Evolutionary conservation across 2,113 vertebrate genomes (phyloP).

Genomic region (Anguilla rostrata): DNA sequence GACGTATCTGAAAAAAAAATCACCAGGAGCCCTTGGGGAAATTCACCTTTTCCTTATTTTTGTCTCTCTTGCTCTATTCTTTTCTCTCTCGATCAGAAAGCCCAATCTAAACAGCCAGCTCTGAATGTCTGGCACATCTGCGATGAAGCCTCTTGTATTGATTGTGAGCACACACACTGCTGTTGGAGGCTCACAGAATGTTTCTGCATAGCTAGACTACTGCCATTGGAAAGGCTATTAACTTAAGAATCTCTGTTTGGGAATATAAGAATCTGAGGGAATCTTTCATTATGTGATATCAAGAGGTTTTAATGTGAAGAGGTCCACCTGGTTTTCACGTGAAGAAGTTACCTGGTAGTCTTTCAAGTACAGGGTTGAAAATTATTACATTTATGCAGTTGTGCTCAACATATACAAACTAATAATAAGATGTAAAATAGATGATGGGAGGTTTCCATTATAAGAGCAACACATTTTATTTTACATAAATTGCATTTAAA

Average conservation of each 20-base stretch:
- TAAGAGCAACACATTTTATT: too few species aligned
- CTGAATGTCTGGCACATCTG: not conserved
- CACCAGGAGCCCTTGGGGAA: not conserved
- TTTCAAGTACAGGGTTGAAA: too few species aligned
- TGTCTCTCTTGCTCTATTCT: not conserved
- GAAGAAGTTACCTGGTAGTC: too few species aligned
- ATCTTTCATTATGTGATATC: not conserved
- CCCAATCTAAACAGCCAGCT: not conserved
- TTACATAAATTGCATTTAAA: too few species aligned
- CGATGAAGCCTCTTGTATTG: not conserved
- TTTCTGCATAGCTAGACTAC: not conserved
- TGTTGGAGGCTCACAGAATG: not conserved
- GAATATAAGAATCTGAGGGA: not conserved
- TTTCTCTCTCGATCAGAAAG: not conserved
- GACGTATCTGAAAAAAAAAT: not conserved
- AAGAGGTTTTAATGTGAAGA: not conserved
- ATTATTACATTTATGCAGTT: too few species aligned
- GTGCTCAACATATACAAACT: too few species aligned
- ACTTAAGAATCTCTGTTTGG: not conserved
- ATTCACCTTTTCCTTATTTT: not conserved
- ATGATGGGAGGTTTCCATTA: too few species aligned
- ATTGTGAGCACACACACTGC: not conserved
- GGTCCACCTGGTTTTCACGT: too few species aligned
- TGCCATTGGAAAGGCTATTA: not conserved
- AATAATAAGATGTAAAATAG: too few species aligned